Conservation (phyloP, 2,797 vertebrate genomes). For the Parauchenoglanis ngamensis region DNA sequence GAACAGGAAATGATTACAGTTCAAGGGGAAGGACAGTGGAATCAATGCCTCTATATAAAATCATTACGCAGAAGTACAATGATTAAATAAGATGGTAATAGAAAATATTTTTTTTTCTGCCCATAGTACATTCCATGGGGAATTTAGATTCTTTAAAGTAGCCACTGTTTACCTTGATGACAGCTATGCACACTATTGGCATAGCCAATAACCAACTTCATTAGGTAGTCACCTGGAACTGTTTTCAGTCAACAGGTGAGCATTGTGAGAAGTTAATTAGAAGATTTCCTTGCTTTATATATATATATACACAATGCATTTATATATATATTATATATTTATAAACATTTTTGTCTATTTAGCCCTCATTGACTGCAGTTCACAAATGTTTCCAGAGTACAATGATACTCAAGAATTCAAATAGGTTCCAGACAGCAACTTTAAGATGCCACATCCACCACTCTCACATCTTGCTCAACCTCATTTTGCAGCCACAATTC, state of each 20-base stretch:
- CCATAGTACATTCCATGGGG: too few species aligned
- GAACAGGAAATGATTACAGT: background rate
- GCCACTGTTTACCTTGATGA: too few species aligned
- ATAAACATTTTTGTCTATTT: background rate
- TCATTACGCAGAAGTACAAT: background rate
- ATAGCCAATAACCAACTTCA: too few species aligned
- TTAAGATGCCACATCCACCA: slow-evolving; percentile 30
- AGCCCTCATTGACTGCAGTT: background rate
- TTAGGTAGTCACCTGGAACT: too few species aligned
- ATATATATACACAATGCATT: too few species aligned
- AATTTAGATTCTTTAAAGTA: too few species aligned
- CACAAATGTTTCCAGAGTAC: slow-evolving; percentile 11
- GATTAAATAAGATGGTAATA: background rate
- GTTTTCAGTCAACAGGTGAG: too few species aligned
- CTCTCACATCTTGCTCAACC: slow-evolving; percentile 21
- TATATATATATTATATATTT: too few species aligned
- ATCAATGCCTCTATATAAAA: background rate
- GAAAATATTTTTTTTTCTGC: too few species aligned
- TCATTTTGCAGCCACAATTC: slow-evolving; percentile 2
- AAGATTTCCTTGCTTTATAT: too few species aligned
- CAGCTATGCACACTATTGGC: too few species aligned
- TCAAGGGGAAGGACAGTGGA: background rate
- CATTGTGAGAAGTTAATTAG: too few species aligned
- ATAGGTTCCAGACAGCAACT: slow-evolving; percentile 31
- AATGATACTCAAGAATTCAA: slow-evolving; percentile 22